A percentile compares a stretch with the other conserved stretches of the same genome.
Conservation (phyloP, 2,888 invertebrate genomes). For the Eupithecia pulchellata region DNA sequence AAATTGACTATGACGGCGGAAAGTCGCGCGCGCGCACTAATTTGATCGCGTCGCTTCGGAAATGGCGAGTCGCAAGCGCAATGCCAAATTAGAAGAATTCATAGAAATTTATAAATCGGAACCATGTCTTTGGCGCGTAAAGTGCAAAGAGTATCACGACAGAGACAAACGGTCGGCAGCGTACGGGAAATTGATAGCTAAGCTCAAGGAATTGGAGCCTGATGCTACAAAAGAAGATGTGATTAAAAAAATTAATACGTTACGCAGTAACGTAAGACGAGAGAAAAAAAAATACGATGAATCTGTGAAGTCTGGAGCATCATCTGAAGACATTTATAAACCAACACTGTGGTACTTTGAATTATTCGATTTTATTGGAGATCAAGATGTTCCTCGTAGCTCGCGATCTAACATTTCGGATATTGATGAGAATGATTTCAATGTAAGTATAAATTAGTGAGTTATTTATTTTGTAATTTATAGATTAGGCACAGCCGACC, state of each 20-base stretch:
- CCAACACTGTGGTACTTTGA: constrained; percentile 47
- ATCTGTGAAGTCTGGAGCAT: constrained; percentile 41
- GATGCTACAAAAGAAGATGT: constrained; percentile 12
- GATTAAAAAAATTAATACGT: constrained; percentile 30
- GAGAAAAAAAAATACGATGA: constrained; percentile 42
- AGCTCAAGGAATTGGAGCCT: not conserved
- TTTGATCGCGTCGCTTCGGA: constrained; percentile 14
- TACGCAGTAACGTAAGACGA: constrained; percentile 20
- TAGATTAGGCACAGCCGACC: constrained; percentile 13
- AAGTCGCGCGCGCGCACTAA: constrained; percentile 21
- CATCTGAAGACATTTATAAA: constrained; percentile 44
- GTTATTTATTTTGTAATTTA: constrained; percentile 20
- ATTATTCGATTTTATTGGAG: constrained; percentile 41
- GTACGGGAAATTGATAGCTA: constrained; percentile 25
- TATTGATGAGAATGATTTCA: constrained; percentile 24
- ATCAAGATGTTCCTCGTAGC: constrained; percentile 29
- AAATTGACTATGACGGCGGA: constrained; percentile 22
- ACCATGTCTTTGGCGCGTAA: constrained; percentile 34
- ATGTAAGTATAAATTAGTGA: constrained; percentile 24
- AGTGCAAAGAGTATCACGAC: constrained; percentile 33
- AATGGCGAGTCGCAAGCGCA: constrained; percentile 26
- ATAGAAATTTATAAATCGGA: constrained; percentile 27
- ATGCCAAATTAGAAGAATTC: constrained; percentile 28
- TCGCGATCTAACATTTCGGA: constrained; percentile 21
- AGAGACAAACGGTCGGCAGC: constrained; percentile 28